These are phyloP conservation scores for Thaumetopoea pityocampa DNA, from an alignment of 1,140 invertebrate genomes.

Conservation along the genomic window DNA sequence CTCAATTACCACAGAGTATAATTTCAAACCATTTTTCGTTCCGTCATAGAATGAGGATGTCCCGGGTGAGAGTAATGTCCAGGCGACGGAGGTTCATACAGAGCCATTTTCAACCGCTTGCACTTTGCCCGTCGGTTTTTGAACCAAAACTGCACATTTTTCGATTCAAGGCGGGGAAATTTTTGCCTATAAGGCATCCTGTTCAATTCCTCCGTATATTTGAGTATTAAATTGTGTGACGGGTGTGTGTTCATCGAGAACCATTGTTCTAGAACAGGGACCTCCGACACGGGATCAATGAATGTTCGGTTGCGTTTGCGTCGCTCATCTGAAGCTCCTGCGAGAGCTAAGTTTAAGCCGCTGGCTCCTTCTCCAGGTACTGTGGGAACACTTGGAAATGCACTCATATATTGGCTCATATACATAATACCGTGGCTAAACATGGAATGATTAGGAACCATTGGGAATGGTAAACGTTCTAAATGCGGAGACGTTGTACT, in stretches of 20 bases:
- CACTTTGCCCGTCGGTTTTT: slow-evolving; percentile 97
- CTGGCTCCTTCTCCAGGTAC: slow-evolving; percentile 70
- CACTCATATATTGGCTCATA: slow-evolving; percentile 91
- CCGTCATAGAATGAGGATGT: slow-evolving; percentile 56
- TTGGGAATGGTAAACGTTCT: slow-evolving; percentile 80
- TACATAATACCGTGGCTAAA: slow-evolving; percentile 93
- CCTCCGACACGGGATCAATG: slow-evolving; percentile 98
- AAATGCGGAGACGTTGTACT: slow-evolving; percentile 62
- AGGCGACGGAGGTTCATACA: slow-evolving; percentile 80
- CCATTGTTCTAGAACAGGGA: slow-evolving; percentile 97
- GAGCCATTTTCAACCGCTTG: slow-evolving; percentile 93
- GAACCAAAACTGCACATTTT: slow-evolving; percentile 98
- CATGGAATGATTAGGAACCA: slow-evolving; percentile 87
- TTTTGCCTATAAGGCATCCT: slow-evolving; percentile 96
- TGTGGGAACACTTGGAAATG: slow-evolving; percentile 71
- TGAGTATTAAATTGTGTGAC: slow-evolving; percentile 96
- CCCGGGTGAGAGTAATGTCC: slow-evolving; percentile 67
- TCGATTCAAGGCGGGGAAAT: slow-evolving; percentile 96
- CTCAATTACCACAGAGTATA: not conserved
- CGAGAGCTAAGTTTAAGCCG: slow-evolving; percentile 78
- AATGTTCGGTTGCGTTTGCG: slow-evolving; percentile 97
- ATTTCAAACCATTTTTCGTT: slow-evolving; percentile 60
- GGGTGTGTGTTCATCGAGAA: slow-evolving; percentile 98
- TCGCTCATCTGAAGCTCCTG: slow-evolving; percentile 85
- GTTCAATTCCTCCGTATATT: slow-evolving; percentile 97